Percentiles rank a stretch among this genome's conserved stretches.
phyloP scores from a whole-genome alignment of 1,140 invertebrate genomes.

The Camponotus vicinus region DNA sequence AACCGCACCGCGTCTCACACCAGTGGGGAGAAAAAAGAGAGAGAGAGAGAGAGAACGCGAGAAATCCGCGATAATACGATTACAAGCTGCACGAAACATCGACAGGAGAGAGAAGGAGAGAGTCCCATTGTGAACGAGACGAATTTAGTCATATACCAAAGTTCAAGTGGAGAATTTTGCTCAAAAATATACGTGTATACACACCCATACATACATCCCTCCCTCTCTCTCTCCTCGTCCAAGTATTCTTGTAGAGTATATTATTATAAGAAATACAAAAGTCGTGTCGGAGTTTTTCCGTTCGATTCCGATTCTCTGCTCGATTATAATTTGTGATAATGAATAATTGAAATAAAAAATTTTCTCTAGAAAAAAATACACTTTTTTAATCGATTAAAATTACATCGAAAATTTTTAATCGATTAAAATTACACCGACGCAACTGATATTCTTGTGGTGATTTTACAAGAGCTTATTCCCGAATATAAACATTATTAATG shows the following conservation, averaged over 20 bases:
- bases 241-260: neutral
- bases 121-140: neutral
- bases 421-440: neutral
- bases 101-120: conserved; percentile 36
- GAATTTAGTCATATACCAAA: conserved; percentile 44
- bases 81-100: conserved; percentile 32
- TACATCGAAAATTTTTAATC: neutral
- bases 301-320: neutral
- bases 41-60: neutral
- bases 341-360: too few species aligned
- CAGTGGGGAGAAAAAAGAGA: neutral
- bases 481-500: conserved; percentile 62
- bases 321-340: neutral
- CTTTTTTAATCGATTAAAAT: neutral
- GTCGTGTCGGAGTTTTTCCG: neutral
- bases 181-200: neutral
- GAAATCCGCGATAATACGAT: conserved; percentile 44
- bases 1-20: neutral
- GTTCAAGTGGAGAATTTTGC: conserved; percentile 10
- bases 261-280: neutral
- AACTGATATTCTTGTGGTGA: neutral
- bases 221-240: neutral
- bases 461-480: conserved; percentile 54
- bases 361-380: too few species aligned
- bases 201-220: too few species aligned